Evolutionary conservation across 2,888 invertebrate genomes (phyloP), one percentile per base, ranked within the genome.

Genomic region (Eudasyphora cyanicolor): DNA sequence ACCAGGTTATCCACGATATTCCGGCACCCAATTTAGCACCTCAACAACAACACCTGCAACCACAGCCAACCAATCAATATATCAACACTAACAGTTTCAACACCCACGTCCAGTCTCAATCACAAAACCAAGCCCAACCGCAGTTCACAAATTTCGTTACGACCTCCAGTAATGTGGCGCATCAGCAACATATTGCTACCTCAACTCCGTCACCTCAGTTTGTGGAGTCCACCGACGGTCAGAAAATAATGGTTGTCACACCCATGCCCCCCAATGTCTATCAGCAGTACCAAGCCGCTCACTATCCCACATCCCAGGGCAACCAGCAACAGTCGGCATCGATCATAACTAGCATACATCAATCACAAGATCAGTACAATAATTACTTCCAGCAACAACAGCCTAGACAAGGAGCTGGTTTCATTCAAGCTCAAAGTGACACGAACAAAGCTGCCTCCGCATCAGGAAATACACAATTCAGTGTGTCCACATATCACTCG

Each of bases 401-500:
- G 4, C 89, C 89, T 0, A 60, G 89, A 27, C 89, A 90, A 54
- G 76, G 87, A 2, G 77, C 73, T 60, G 54, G 71, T 1, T 17
- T 24, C 8, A 21, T 73, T 14, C 83, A 82, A 24, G 75, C 82
- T 1, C 70, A 81, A 54, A 62, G 38, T 10, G 77, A 75, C 38
- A 74, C 76, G 14, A 70, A 67, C n/a, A 64, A 60, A 24, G 14
- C 71, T 27, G 32, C 64, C 4, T 64, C 78, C 6, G 2, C 35
- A 2, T 10, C 19, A 2, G 80, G 19, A 7, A 82, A 76, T 19
- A 12, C 91, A 0, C 89, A 90, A 4, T 91, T 88, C 74, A 90
- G 92, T 73, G 92, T 92, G 3, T 92, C 92, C 19, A 92, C 91
- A 1, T 89, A 88, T 54, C 92, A 92, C 75, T 90, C 91, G 29